Percentiles rank a stretch among this genome's conserved stretches.
Evolutionary conservation across 2,888 invertebrate species (phyloP).

Genomic region (Meteorus colon): DNA sequence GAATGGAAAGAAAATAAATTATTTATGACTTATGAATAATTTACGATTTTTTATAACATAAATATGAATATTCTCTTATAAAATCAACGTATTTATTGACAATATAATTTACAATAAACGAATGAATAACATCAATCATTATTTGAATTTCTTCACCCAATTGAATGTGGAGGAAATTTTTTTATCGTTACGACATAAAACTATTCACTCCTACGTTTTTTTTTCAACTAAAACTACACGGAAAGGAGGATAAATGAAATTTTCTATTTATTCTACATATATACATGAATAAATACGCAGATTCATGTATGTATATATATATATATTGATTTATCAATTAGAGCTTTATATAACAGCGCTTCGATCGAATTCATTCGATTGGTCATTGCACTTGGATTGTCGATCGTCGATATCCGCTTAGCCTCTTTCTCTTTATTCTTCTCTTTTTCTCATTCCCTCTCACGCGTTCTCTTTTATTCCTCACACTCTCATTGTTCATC

Average conservation of each 20-base stretch:
- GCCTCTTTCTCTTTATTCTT: slow-evolving; percentile 11
- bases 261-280: slow-evolving; percentile 44
- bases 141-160: too few species aligned
- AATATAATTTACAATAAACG: too few species aligned
- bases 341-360: neutral
- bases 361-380: slow-evolving; percentile 38
- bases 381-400: slow-evolving; percentile 56
- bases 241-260: slow-evolving; percentile 34
- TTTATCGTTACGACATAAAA: too few species aligned
- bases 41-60: too few species aligned
- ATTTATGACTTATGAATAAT: too few species aligned
- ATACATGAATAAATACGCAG: neutral
- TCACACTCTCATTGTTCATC: neutral
- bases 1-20: too few species aligned
- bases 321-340: neutral
- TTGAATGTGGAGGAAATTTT: too few species aligned
- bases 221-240: neutral
- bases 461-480: neutral
- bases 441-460: slow-evolving; percentile 22
- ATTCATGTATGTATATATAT: too few species aligned
- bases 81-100: too few species aligned
- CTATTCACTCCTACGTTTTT: too few species aligned
- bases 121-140: too few species aligned
- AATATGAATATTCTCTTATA: too few species aligned
- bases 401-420: slow-evolving; percentile 46